These are phyloP conservation scores for Eleginops maclovinus DNA, from an alignment of 2,113 vertebrate genomes.

Conservation along the genomic window DNA sequence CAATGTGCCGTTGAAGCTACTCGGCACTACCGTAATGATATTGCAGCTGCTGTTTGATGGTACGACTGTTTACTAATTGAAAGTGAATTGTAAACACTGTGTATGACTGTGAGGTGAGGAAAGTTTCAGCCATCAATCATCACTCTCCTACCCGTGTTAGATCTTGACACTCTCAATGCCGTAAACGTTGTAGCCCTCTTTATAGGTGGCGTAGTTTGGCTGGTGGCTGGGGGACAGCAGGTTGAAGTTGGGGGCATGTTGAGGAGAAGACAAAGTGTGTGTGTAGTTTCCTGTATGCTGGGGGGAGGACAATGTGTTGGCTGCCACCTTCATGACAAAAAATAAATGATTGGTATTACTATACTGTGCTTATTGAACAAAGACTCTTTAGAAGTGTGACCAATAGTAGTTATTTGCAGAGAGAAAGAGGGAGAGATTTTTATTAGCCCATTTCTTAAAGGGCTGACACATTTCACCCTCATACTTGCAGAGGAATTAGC, in stretches of 20 bases:
- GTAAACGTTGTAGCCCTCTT: slow-evolving; percentile 99
- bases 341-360: slow-evolving; percentile 61
- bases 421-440: neutral
- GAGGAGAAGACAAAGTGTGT: slow-evolving; percentile 74
- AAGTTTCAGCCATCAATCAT: slow-evolving; percentile 69
- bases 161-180: slow-evolving; percentile 99
- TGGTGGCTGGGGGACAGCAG: slow-evolving; percentile 75
- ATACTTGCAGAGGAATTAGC: no score
- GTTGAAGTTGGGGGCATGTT: slow-evolving; percentile 74
- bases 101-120: slow-evolving; percentile 86
- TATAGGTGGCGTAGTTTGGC: slow-evolving; percentile 96
- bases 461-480: no score
- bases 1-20: slow-evolving; percentile 15
- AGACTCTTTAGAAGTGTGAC: neutral
- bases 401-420: neutral
- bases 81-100: slow-evolving; percentile 19
- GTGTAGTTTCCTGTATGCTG: slow-evolving; percentile 78
- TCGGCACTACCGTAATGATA: slow-evolving; percentile 9
- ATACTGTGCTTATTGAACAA: neutral
- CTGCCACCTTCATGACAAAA: slow-evolving; percentile 88
- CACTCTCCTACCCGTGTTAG: slow-evolving; percentile 96
- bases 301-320: slow-evolving; percentile 84
- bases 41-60: slow-evolving; percentile 18
- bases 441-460: no score
- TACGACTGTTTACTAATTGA: slow-evolving; percentile 1